Percentiles rank a stretch among this genome's conserved stretches.
phyloP scores from a whole-genome alignment of 1,140 invertebrate species.

The Drosophila nigrodunni region DNA sequence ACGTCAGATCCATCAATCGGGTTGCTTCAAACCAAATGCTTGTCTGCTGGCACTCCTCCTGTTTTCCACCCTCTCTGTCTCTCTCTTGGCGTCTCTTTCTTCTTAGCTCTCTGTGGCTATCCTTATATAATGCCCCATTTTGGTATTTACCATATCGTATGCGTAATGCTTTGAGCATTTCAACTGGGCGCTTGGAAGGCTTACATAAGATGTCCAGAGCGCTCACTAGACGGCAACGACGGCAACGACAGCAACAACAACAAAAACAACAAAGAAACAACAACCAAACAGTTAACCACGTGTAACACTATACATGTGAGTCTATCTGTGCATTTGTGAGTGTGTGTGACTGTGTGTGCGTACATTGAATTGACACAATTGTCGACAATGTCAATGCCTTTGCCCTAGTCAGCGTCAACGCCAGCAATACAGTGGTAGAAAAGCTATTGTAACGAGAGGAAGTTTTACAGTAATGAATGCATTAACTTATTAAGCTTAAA shows the following conservation, averaged over 20 bases:
- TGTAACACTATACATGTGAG: slow-evolving; percentile 29
- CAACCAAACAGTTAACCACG: slow-evolving; percentile 50
- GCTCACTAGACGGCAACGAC: slow-evolving; percentile 8
- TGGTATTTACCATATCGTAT: slow-evolving; percentile 40
- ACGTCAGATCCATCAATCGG: slow-evolving; percentile 47
- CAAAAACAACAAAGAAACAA: too few species aligned
- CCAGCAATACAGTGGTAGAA: slow-evolving; percentile 46
- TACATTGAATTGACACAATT: slow-evolving; percentile 72
- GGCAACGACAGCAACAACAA: background rate
- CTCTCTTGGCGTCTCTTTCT: background rate
- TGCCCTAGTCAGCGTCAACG: slow-evolving; percentile 36
- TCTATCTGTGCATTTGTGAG: slow-evolving; percentile 4
- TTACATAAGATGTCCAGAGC: slow-evolving; percentile 50
- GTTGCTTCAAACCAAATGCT: slow-evolving; percentile 9
- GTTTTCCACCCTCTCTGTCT: background rate
- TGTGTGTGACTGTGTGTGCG: slow-evolving; percentile 25
- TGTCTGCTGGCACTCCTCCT: slow-evolving; percentile 1
- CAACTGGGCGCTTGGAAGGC: slow-evolving; percentile 9
- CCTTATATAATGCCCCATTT: slow-evolving; percentile 40
- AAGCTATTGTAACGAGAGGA: too few species aligned
- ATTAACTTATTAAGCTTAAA: too few species aligned
- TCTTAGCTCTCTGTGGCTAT: background rate
- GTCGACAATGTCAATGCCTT: slow-evolving; percentile 79
- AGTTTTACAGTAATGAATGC: too few species aligned
- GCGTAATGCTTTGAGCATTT: slow-evolving; percentile 42